Percentiles rank a stretch among this genome's conserved stretches.
These are phyloP conservation scores for Drosophila dives DNA, from an alignment of 2,888 invertebrate species.

Conservation along the genomic window DNA sequence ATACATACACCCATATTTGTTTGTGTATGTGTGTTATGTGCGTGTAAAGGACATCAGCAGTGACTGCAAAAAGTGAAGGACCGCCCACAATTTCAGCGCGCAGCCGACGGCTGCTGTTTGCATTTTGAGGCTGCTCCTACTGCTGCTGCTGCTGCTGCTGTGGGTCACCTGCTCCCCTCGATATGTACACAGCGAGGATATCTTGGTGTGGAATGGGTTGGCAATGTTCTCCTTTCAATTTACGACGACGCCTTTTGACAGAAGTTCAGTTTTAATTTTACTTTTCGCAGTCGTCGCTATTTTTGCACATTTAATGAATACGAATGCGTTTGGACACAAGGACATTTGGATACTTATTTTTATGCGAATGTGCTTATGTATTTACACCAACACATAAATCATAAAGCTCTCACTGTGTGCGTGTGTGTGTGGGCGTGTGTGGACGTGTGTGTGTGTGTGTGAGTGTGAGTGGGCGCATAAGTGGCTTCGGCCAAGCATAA, in stretches of 20 bases:
- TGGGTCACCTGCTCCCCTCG: conserved; percentile 3
- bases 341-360: conserved; percentile 51
- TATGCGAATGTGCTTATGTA: conserved; percentile 72
- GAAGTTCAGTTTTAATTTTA: conserved; percentile 74
- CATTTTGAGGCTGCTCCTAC: conserved; percentile 36
- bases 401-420: conserved; percentile 18
- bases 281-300: conserved; percentile 56
- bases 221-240: conserved; percentile 58
- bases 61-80: conserved; percentile 72
- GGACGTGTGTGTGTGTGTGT: conserved; percentile 18
- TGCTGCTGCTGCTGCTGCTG: conserved; percentile 30
- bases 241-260: conserved; percentile 60
- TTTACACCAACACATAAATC: conserved; percentile 75
- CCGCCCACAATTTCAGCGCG: conserved; percentile 30
- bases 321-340: conserved; percentile 57
- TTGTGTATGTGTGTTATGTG: conserved; percentile 13
- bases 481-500: conserved; percentile 76
- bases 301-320: conserved; percentile 71
- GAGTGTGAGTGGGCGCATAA: conserved; percentile 62
- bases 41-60: conserved; percentile 65
- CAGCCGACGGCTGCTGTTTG: conserved; percentile 37
- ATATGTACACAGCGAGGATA: conserved; percentile 63
- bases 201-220: conserved; percentile 5
- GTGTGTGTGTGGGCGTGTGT: conserved; percentile 16
- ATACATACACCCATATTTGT: background rate